Percentiles rank a stretch among this genome's conserved stretches.
Evolutionary conservation across 1,140 invertebrate genomes (phyloP).

Genomic region (Acromyrmex echinatior): DNA sequence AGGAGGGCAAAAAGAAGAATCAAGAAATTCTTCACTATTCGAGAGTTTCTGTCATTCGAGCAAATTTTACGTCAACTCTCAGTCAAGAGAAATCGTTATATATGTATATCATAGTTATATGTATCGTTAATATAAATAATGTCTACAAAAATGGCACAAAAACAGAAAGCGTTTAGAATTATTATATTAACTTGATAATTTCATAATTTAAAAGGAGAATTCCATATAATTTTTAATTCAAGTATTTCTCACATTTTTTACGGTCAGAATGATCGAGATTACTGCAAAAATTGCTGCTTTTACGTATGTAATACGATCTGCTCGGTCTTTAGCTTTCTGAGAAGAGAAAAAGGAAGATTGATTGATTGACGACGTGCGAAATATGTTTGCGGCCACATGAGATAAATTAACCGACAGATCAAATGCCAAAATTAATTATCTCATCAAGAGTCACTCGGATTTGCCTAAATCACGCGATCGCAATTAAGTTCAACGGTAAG

Average conservation of each 20-base stretch:
- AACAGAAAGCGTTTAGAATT: conserved; percentile 23
- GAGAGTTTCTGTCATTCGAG: not conserved
- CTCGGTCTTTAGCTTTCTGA: not conserved
- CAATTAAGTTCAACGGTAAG: conserved; percentile 5
- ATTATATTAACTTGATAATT: not conserved
- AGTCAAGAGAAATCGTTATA: not conserved
- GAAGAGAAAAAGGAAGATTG: not conserved
- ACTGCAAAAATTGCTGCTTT: not conserved
- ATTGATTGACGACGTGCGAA: not conserved
- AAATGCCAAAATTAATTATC: conserved; percentile 36
- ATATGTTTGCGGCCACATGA: not conserved
- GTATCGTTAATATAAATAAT: not conserved
- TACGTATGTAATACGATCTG: not conserved
- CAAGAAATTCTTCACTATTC: not conserved
- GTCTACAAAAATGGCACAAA: conserved; percentile 11
- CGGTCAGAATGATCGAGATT: not conserved
- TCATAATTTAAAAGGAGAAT: too few species aligned
- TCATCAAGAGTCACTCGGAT: not conserved
- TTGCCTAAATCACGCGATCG: conserved; percentile 36
- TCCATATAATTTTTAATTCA: conserved; percentile 8
- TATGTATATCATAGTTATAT: not conserved
- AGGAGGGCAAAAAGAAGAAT: not conserved
- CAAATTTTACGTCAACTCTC: not conserved
- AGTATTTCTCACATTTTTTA: not conserved
- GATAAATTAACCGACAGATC: not conserved